Evolutionary conservation across 2,888 invertebrate species (phyloP).

Genomic region (Epinotia nisella): DNA sequence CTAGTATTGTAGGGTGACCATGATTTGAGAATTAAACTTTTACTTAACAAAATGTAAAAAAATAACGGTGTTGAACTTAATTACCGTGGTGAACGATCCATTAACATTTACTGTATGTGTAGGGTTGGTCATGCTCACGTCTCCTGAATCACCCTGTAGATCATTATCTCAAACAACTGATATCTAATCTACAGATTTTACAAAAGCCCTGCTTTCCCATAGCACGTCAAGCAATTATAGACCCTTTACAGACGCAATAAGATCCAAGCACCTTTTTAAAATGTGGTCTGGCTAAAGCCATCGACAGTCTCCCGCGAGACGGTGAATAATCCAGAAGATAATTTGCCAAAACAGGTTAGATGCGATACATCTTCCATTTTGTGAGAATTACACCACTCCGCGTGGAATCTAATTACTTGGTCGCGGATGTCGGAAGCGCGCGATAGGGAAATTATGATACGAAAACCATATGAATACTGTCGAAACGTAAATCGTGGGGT

Average conservation of each 20-base stretch:
- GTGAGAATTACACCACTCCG: conserved; percentile 80
- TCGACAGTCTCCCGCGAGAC: conserved; percentile 36
- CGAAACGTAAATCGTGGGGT: too few species aligned
- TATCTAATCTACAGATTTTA: not conserved
- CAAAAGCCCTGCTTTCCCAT: not conserved
- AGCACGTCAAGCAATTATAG: conserved; percentile 1
- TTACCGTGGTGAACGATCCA: too few species aligned
- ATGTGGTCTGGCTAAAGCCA: conserved; percentile 43
- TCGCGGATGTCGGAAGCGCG: conserved; percentile 56
- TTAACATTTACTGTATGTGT: too few species aligned
- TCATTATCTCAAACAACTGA: not conserved
- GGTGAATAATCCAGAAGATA: conserved; percentile 60
- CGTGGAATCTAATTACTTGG: conserved; percentile 74
- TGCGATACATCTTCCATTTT: conserved; percentile 75
- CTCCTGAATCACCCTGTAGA: too few species aligned
- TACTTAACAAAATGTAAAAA: too few species aligned
- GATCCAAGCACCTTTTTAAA: conserved; percentile 15
- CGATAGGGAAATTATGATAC: conserved; percentile 47
- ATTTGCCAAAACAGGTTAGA: conserved; percentile 71
- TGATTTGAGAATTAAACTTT: too few species aligned
- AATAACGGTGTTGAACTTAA: too few species aligned
- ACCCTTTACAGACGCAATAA: not conserved
- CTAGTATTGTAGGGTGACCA: too few species aligned
- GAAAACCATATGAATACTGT: too few species aligned
- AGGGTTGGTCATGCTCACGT: too few species aligned